Conservation (phyloP, 1,140 invertebrate species). For the Drosophila malerkotliana region DNA sequence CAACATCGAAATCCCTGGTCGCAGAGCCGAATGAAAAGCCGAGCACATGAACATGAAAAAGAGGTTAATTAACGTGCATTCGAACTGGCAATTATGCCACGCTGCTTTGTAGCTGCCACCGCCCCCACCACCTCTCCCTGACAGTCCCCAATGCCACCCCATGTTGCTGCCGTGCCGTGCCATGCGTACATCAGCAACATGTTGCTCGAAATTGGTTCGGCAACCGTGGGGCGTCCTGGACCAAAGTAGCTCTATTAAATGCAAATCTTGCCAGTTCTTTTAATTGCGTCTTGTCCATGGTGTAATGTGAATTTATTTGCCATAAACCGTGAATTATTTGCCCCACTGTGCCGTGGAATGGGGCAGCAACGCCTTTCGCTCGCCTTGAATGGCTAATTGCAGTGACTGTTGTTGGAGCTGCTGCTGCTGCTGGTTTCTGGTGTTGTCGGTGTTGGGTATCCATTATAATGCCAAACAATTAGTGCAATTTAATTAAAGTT, state of each 20-base stretch:
- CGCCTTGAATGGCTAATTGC: constrained; percentile 69
- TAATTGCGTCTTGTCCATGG: constrained; percentile 55
- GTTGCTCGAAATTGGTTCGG: constrained; percentile 48
- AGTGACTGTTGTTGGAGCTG: constrained; percentile 13
- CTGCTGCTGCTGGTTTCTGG: constrained; percentile 1
- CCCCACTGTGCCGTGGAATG: constrained; percentile 44
- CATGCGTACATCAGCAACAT: constrained; percentile 49
- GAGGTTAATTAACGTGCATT: constrained; percentile 83
- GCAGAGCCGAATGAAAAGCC: constrained; percentile 54
- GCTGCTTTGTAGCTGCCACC: constrained; percentile 53
- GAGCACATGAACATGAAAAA: constrained; percentile 66
- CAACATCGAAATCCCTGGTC: constrained; percentile 33
- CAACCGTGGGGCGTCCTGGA: constrained; percentile 39
- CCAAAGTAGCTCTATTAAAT: constrained; percentile 69
- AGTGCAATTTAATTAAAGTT: constrained; percentile 80
- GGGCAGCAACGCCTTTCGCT: constrained; percentile 53
- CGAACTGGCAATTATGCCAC: constrained; percentile 80
- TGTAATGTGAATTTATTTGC: constrained; percentile 58
- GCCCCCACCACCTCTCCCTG: constrained; percentile 3
- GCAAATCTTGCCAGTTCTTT: constrained; percentile 65
- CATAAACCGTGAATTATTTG: constrained; percentile 54
- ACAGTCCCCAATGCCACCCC: constrained; percentile 25
- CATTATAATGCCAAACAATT: constrained; percentile 75
- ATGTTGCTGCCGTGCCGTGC: constrained; percentile 30
- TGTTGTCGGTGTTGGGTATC: constrained; percentile 50